phyloP scores from a whole-genome alignment of 2,888 invertebrate species.

The Periphyllus acericola region DNA sequence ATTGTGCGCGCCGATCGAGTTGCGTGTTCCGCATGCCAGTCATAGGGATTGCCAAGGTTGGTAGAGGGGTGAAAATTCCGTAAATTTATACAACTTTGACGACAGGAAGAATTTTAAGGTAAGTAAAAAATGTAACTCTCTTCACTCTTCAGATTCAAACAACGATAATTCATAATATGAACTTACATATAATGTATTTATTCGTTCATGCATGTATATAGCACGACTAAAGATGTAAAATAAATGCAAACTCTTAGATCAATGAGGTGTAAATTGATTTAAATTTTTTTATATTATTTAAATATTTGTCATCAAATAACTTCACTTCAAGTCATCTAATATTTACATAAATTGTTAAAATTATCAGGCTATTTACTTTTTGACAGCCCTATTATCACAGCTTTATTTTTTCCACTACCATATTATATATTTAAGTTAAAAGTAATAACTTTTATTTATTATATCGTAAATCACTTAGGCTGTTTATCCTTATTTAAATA shows the following conservation, averaged over 20 bases:
- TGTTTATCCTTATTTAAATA: not conserved
- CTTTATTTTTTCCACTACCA: too few species aligned
- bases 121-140: not conserved
- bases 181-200: too few species aligned
- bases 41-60: not conserved
- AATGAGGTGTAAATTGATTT: not conserved
- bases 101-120: not conserved
- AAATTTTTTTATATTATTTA: not conserved
- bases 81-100: conserved; percentile 3
- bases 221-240: too few species aligned
- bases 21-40: conserved; percentile 31
- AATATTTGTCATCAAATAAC: not conserved
- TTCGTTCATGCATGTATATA: too few species aligned
- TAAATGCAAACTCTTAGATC: too few species aligned
- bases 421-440: too few species aligned
- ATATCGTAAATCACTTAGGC: not conserved
- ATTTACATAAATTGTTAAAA: not conserved
- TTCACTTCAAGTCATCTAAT: not conserved
- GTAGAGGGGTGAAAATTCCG: not conserved
- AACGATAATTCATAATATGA: too few species aligned
- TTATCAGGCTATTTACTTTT: not conserved
- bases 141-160: too few species aligned
- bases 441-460: not conserved
- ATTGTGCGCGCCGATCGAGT: conserved; percentile 15
- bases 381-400: too few species aligned